These are phyloP conservation scores for Adelges cooleyi DNA, from an alignment of 1,140 invertebrate species.

Conservation along the genomic window DNA sequence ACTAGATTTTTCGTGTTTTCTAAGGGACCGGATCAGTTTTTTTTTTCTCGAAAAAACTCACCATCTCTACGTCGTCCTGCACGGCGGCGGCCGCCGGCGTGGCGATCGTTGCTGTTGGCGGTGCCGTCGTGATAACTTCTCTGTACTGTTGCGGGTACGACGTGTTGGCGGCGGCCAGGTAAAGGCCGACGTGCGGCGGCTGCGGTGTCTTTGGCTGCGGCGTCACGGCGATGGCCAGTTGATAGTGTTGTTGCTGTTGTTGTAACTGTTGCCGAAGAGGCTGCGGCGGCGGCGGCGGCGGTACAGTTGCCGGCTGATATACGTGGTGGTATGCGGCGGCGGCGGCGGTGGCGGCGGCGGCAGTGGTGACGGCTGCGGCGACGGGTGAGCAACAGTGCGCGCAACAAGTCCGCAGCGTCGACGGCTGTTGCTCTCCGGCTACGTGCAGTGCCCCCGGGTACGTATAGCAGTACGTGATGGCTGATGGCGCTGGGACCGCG, in stretches of 20 bases:
- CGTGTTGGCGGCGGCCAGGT: neutral
- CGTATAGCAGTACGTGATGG: constrained; percentile 27
- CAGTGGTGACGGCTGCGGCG: neutral
- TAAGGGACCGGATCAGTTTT: neutral
- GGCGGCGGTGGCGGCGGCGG: neutral
- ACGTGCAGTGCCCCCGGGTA: constrained; percentile 27
- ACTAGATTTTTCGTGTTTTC: no score
- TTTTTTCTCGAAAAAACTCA: neutral
- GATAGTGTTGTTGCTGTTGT: constrained; percentile 1
- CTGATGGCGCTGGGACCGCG: constrained; percentile 21
- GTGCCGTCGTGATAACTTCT: constrained; percentile 14
- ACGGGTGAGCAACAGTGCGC: constrained; percentile 27
- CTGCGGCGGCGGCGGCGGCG: neutral
- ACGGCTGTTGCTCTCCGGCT: constrained; percentile 24
- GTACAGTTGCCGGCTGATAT: neutral
- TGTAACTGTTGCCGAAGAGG: neutral
- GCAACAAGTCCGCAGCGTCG: constrained; percentile 26
- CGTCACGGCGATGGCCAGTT: constrained; percentile 22
- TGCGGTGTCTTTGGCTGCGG: constrained; percentile 13
- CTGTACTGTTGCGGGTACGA: neutral
- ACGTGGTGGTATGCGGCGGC: constrained; percentile 22
- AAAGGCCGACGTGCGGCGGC: neutral
- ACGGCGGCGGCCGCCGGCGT: constrained; percentile 23
- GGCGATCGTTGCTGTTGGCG: constrained; percentile 20
- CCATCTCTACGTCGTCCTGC: constrained; percentile 25